Evolutionary conservation across 2,797 vertebrate genomes (phyloP), one percentile per base, ranked within the genome.

Genomic region (Phalloptychus januarius): DNA sequence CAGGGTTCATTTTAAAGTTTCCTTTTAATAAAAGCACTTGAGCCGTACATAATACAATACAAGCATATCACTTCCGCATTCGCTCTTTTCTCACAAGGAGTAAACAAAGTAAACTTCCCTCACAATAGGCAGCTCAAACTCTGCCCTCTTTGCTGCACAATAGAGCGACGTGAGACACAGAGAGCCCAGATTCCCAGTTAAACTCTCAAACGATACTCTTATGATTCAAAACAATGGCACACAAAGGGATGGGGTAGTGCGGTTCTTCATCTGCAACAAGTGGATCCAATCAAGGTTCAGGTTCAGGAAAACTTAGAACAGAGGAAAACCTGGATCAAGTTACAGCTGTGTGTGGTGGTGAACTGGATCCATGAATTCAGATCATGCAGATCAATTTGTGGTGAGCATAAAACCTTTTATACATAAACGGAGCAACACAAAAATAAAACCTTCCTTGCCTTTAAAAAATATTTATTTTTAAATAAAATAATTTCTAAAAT

Each of bases 161-260:
- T 90, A 76, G 87, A 78, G 81, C 89, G 90, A 92, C 83, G 85
- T 88, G 90, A 92, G 90, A 92, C 87, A 86, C 72, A 65, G 28
- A 77, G 79, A 48, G 77, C 71, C 77, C 31, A 84, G 83, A 88
- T 88, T 92, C 88, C 87, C 83, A 90, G 85, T 79, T 85, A 88
- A 77, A 84, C 72, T 52, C 81, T 74, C 63, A 15, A 11, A 77
- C 76, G 83, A 79, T 79, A 78, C 85, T 91, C 82, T 72, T 50
- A 84, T 67, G 76, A 78, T 12, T 56, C 70, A 69, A 52, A 75
- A 88, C 87, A 88, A 86, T 78, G 80, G 65, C 74, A 12, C 85
- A 91, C 87, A 92, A 90, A 91, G 86, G 71, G 56, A 73, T 0
- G 3, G 74, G 80, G 74, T 67, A 72, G 69, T n/a, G 75, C 58